phyloP scores from a whole-genome alignment of 2,888 invertebrate genomes.

The Leucozona laternaria region DNA sequence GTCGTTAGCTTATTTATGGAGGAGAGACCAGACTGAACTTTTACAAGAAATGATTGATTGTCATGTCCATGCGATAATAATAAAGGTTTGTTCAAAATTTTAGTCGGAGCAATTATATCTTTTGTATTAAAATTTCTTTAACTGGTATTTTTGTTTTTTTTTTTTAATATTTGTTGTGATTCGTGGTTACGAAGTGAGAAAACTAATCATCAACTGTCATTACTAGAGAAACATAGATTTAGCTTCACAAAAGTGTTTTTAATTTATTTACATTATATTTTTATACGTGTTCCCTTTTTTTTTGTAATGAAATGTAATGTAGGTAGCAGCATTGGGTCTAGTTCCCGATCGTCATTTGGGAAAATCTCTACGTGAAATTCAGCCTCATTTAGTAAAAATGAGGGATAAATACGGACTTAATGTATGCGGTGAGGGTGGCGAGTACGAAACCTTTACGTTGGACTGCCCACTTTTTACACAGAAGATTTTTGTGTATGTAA shows the following conservation, averaged over 20 bases:
- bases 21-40: constrained; percentile 96
- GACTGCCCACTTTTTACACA: constrained; percentile 98
- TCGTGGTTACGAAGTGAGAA: background rate
- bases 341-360: constrained; percentile 94
- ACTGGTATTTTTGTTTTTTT: background rate
- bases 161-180: background rate
- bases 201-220: background rate
- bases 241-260: background rate
- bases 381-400: constrained; percentile 94
- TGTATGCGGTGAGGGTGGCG: constrained; percentile 99
- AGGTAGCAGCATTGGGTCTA: constrained; percentile 93
- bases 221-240: background rate
- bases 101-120: background rate
- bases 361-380: constrained; percentile 92
- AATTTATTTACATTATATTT: background rate
- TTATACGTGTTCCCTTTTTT: background rate
- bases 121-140: background rate
- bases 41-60: constrained; percentile 98
- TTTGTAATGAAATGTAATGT: constrained; percentile 53
- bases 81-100: constrained; percentile 89
- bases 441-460: constrained; percentile 98
- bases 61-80: constrained; percentile 95
- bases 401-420: constrained; percentile 97
- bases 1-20: constrained; percentile 97
- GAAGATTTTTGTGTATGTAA: constrained; percentile 95